Base-by-base conservation (phyloP, 2,797 vertebrate species). In the Xiphorhynchus erythropygius region DNA sequence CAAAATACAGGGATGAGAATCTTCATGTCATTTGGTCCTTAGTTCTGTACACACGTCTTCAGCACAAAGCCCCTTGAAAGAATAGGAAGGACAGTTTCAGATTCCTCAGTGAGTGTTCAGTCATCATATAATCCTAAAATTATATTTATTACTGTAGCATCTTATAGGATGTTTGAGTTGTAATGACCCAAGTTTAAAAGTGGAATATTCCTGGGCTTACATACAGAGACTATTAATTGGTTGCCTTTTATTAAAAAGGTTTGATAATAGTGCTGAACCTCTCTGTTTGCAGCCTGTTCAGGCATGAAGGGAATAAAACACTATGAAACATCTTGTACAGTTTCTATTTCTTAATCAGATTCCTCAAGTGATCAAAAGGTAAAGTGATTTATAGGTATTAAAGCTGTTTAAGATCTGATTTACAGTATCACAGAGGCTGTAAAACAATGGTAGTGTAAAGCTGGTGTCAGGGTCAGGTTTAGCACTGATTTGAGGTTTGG, bases 41-140 rank as follows among this genome's bases (percentile, higher is more conserved):
- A 13, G 59, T 53, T 90, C n/a, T 77, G 44, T 52, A 64, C 28
- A 42, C 25, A 23, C 0, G 6, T 74, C 44, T 82, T 78, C 56
- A 44, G 19, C 18, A 32, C 1, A 10, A 71, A 88, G 52, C 1
- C 1, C 33, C 7, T 22, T 77, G 41, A 60, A 67, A 70, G 60
- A 37, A 55, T 22, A 47, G 69, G n/a, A 84, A 50, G 50, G 49
- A 32, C 50, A 74, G 18, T 85, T 74, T 63, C 21, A 60, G 53
- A 35, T 35, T 87, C 63, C 24, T 0, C 28, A 47, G 35, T 2
- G 0, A 6, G 11, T 1, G 2, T 81, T 81, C 18, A 39, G 53
- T 73, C 50, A 47, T 63, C 32, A 32, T 14, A 68, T 15, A 57
- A 23, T 35, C 71, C 60, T 80, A 69, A 78, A 75, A 55, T 59